Conservation (phyloP, 1,140 invertebrate species). For the Brachionus koreanus region DNA sequence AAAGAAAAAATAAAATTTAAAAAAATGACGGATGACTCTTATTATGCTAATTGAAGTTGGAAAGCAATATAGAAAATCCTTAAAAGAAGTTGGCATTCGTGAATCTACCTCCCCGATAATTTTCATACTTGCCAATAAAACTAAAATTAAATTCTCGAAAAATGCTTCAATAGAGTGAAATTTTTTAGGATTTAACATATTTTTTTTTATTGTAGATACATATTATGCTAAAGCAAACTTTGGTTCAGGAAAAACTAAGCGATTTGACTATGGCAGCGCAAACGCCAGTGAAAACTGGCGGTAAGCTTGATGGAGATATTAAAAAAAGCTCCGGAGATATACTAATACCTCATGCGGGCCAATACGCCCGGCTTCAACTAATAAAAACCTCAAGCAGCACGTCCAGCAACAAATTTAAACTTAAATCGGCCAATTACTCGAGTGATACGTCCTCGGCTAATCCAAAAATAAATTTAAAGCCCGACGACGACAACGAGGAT, state of each 20-base stretch:
- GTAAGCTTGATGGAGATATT: neutral
- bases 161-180: neutral
- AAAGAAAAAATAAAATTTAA: neutral
- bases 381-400: neutral
- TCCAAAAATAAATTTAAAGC: neutral
- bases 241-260: slow-evolving; percentile 44
- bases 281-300: neutral
- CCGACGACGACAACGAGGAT: slow-evolving; percentile 18
- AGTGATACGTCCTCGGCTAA: neutral
- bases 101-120: neutral
- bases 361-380: slow-evolving; percentile 19
- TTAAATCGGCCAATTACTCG: slow-evolving; percentile 22
- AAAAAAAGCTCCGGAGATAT: neutral
- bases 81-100: neutral
- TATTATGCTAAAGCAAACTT: slow-evolving; percentile 38
- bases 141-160: neutral
- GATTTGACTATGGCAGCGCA: slow-evolving; percentile 37
- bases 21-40: slow-evolving; percentile 37
- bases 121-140: neutral
- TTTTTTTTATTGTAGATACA: neutral
- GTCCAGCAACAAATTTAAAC: neutral
- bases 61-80: neutral
- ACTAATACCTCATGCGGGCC: slow-evolving; percentile 20
- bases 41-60: slow-evolving; percentile 36
- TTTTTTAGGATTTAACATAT: neutral